phyloP scores from a whole-genome alignment of 2,888 invertebrate genomes.

The Dimorphilus gyrociliatus region DNA sequence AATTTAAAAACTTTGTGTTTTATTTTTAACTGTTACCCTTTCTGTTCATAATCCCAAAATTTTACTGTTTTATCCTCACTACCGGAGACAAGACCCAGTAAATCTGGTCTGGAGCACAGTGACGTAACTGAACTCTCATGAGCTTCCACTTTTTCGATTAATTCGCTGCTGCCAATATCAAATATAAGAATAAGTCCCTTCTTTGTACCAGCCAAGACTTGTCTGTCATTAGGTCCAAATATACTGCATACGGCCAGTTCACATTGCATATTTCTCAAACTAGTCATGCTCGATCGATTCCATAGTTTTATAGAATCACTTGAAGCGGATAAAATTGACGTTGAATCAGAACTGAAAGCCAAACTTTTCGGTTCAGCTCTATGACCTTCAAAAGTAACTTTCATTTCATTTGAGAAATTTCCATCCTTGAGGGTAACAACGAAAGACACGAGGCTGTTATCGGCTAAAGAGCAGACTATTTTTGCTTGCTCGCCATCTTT shows the following conservation, averaged over 20 bases:
- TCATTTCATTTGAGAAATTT: conserved; percentile 4
- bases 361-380: conserved; percentile 71
- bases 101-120: conserved; percentile 59
- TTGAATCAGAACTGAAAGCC: conserved; percentile 74
- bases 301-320: conserved; percentile 78
- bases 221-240: conserved; percentile 78
- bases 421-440: conserved; percentile 38
- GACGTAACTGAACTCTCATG: conserved; percentile 65
- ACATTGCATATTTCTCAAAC: conserved; percentile 52
- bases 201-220: conserved; percentile 70
- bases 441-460: conserved; percentile 57
- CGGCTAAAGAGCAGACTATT: conserved; percentile 44
- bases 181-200: conserved; percentile 50
- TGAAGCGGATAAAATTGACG: conserved; percentile 69
- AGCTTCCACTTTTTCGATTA: conserved; percentile 63
- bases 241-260: conserved; percentile 54
- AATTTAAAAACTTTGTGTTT: conserved; percentile 6
- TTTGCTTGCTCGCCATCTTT: too few relatives aligned
- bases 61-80: conserved; percentile 77
- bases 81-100: conserved; percentile 48
- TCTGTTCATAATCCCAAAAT: conserved; percentile 80
- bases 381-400: conserved; percentile 61
- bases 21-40: conserved; percentile 13
- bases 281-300: conserved; percentile 59
- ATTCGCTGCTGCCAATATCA: conserved; percentile 62